Evolutionary conservation across 2,888 invertebrate species (phyloP).

Genomic region (Spodoptera picta): DNA sequence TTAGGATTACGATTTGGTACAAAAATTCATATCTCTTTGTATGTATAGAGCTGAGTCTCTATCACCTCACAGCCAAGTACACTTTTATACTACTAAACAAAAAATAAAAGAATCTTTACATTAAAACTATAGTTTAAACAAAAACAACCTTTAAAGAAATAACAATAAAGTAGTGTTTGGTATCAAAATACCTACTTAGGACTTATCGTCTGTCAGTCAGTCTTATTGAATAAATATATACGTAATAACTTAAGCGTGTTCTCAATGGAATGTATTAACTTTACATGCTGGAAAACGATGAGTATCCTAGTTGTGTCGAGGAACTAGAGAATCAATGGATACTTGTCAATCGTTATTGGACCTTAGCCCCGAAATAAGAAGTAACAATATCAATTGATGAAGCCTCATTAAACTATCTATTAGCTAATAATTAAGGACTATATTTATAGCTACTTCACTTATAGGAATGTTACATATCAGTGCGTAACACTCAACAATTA

Average conservation of each 20-base stretch:
- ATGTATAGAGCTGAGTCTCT: slow-evolving; percentile 65
- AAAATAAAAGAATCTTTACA: slow-evolving; percentile 49
- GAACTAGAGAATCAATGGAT: slow-evolving; percentile 36
- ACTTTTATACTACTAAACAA: slow-evolving; percentile 58
- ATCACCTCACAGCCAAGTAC: slow-evolving; percentile 80
- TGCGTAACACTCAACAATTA: slow-evolving; percentile 53
- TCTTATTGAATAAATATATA: slow-evolving; percentile 73
- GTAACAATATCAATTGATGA: slow-evolving; percentile 38
- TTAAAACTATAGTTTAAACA: slow-evolving; percentile 57
- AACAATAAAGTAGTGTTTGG: slow-evolving; percentile 59
- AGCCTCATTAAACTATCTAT: slow-evolving; percentile 46
- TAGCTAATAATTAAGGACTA: slow-evolving; percentile 44
- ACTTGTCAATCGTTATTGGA: slow-evolving; percentile 30
- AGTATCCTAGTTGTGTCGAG: slow-evolving; percentile 60
- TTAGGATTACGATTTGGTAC: slow-evolving; percentile 68
- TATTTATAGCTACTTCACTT: slow-evolving; percentile 52
- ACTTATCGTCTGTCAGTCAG: slow-evolving; percentile 74
- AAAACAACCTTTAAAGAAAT: slow-evolving; percentile 63
- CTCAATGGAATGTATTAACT: slow-evolving; percentile 68
- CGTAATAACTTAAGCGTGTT: slow-evolving; percentile 65
- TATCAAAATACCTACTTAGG: slow-evolving; percentile 62
- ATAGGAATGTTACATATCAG: slow-evolving; percentile 59
- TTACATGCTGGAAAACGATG: slow-evolving; percentile 60
- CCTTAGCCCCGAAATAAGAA: slow-evolving; percentile 7
- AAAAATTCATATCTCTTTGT: slow-evolving; percentile 66